Percentiles rank a stretch among this genome's conserved stretches.
phyloP scores from a whole-genome alignment of 30 jellyfish, hydroid and myxozoan species.

The Rhopilema esculentum region DNA sequence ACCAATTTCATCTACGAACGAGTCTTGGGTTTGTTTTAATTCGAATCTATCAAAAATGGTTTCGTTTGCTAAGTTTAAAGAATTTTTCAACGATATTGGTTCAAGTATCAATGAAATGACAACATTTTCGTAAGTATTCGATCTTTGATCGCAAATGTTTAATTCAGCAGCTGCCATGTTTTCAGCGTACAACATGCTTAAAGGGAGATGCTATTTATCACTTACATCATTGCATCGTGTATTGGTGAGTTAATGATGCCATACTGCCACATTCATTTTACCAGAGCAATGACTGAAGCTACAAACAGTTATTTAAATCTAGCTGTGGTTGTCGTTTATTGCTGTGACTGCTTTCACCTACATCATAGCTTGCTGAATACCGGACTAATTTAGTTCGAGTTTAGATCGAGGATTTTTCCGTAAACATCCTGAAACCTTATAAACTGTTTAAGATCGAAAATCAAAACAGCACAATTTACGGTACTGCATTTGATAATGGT shows the following conservation, averaged over 20 bases:
- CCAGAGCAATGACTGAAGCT: neutral
- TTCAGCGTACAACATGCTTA: neutral
- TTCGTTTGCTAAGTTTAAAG: slow-evolving; percentile 87
- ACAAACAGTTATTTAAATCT: no score
- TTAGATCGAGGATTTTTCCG: no score
- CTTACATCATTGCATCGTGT: neutral
- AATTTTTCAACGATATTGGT: slow-evolving; percentile 90
- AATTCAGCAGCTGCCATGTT: slow-evolving; percentile 61
- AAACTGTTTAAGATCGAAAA: no score
- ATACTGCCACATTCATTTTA: neutral
- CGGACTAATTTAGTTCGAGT: no score
- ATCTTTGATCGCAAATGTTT: slow-evolving; percentile 35
- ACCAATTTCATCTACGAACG: neutral
- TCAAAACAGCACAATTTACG: no score
- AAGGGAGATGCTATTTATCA: neutral
- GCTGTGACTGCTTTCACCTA: no score
- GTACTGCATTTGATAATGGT: no score
- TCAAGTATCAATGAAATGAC: slow-evolving; percentile 89
- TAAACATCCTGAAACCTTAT: no score
- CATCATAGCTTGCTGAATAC: no score
- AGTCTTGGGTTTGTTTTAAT: neutral
- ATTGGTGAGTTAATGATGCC: neutral
- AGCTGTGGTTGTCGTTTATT: no score
- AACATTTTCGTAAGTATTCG: slow-evolving; percentile 86
- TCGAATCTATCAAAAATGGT: slow-evolving; percentile 54